Conservation (phyloP, 2,888 invertebrate genomes). For the Yponomeuta cagnagella region DNA sequence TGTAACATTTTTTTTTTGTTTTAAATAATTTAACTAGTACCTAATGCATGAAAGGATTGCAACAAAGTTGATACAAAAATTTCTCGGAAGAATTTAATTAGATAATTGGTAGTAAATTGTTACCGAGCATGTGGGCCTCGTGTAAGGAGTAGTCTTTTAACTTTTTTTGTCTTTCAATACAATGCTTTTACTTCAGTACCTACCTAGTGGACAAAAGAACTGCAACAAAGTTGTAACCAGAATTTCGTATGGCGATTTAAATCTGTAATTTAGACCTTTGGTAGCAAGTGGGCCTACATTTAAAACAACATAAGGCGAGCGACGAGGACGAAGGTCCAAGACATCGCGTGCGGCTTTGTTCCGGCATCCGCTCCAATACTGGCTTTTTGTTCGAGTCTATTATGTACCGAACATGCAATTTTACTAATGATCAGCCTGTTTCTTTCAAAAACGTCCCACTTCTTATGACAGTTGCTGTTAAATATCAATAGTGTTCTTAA, state of each 20-base stretch:
- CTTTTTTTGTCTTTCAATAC: neutral
- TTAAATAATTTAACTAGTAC: too few relatives aligned
- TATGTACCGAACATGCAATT: conserved; percentile 50
- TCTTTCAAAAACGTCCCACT: neutral
- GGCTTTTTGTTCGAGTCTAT: conserved; percentile 41
- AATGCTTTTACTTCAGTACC: neutral
- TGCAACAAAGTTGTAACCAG: neutral
- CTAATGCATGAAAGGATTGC: too few relatives aligned
- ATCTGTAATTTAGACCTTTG: neutral
- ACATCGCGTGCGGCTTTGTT: conserved; percentile 68
- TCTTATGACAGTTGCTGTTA: neutral
- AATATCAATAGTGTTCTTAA: neutral
- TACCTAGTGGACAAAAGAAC: neutral
- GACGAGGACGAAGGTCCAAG: conserved; percentile 31
- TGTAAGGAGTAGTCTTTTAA: too few relatives aligned
- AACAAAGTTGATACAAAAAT: too few relatives aligned
- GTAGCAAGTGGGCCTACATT: neutral
- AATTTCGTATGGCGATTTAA: neutral
- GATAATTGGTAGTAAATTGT: too few relatives aligned
- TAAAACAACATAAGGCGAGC: conserved; percentile 57
- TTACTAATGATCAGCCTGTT: conserved; percentile 42
- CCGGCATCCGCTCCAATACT: conserved; percentile 55
- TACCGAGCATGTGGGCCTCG: too few relatives aligned
- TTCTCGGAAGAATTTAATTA: too few relatives aligned
- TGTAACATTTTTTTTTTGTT: too few relatives aligned